These are phyloP conservation scores for Grammomys surdaster DNA, from an alignment of 2,113 vertebrate genomes.

Conservation along the genomic window DNA sequence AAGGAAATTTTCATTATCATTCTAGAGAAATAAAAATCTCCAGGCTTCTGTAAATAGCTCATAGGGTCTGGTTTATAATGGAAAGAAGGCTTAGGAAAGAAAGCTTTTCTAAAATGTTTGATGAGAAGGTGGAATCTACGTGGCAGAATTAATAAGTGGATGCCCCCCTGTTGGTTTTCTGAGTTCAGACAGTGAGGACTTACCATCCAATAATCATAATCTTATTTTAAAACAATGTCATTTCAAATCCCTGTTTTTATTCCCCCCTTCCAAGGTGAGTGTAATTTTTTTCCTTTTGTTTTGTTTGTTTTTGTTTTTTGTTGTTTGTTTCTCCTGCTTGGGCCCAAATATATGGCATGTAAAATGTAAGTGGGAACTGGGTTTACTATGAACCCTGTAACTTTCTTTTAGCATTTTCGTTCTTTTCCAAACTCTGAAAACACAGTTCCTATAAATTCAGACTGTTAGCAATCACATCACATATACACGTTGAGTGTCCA, in stretches of 20 bases:
- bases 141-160: not conserved
- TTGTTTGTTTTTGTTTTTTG: not conserved
- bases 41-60: not conserved
- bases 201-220: not conserved
- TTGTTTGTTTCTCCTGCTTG: not conserved
- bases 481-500: not conserved
- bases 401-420: not conserved
- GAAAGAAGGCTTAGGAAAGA: not conserved
- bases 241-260: constrained; percentile 34
- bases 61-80: not conserved
- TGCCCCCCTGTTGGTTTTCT: not conserved
- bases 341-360: constrained; percentile 56
- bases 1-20: not conserved
- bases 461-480: not conserved
- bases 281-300: constrained; percentile 52
- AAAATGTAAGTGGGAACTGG: constrained; percentile 52
- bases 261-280: constrained; percentile 32
- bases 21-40: not conserved
- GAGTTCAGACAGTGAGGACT: not conserved
- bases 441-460: not conserved
- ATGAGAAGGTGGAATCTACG: not conserved
- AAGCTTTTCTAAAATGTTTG: not conserved
- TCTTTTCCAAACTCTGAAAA: constrained; percentile 31
- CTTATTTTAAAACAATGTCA: constrained; percentile 60
- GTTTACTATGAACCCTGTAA: constrained; percentile 5